phyloP scores from a whole-genome alignment of 1,140 invertebrate genomes.

The Oppia nitens region DNA sequence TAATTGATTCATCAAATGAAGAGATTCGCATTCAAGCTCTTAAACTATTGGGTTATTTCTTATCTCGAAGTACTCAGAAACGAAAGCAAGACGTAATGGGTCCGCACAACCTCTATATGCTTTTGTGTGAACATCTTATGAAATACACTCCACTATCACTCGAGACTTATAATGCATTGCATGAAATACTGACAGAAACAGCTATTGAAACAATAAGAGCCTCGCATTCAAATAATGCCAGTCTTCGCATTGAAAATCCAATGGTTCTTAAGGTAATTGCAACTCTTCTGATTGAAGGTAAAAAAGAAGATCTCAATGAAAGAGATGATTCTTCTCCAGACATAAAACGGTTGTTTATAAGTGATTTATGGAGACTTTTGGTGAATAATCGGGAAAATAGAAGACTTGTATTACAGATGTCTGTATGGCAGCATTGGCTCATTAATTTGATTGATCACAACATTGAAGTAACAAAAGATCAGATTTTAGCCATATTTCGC shows the following conservation, averaged over 20 bases:
- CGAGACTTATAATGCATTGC: constrained; percentile 88
- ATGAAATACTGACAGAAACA: constrained; percentile 41
- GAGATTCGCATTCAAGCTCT: constrained; percentile 83
- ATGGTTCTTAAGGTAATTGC: constrained; percentile 97
- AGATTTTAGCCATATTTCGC: constrained; percentile 91
- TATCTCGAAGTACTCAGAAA: constrained; percentile 42
- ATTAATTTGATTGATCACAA: constrained; percentile 96
- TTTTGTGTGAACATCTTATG: constrained; percentile 78
- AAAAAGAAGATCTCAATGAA: constrained; percentile 5
- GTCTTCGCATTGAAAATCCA: constrained; percentile 29
- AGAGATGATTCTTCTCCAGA: neutral
- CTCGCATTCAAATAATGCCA: neutral
- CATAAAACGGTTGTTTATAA: constrained; percentile 64
- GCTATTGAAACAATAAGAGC: constrained; percentile 2
- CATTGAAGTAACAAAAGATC: constrained; percentile 78
- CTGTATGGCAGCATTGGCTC: constrained; percentile 99
- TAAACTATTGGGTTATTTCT: constrained; percentile 60
- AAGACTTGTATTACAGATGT: constrained; percentile 79
- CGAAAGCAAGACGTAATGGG: constrained; percentile 97
- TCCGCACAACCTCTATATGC: constrained; percentile 89
- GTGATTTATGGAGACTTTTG: constrained; percentile 90
- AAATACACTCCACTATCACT: constrained; percentile 13
- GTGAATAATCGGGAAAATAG: constrained; percentile 94
- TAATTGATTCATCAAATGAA: constrained; percentile 85
- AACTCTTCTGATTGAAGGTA: constrained; percentile 36